A percentile compares a stretch with the other conserved stretches of the same genome.
These are phyloP conservation scores for Rugalucina vietnamica DNA, from an alignment of 2,888 invertebrate species.

Conservation along the genomic window DNA sequence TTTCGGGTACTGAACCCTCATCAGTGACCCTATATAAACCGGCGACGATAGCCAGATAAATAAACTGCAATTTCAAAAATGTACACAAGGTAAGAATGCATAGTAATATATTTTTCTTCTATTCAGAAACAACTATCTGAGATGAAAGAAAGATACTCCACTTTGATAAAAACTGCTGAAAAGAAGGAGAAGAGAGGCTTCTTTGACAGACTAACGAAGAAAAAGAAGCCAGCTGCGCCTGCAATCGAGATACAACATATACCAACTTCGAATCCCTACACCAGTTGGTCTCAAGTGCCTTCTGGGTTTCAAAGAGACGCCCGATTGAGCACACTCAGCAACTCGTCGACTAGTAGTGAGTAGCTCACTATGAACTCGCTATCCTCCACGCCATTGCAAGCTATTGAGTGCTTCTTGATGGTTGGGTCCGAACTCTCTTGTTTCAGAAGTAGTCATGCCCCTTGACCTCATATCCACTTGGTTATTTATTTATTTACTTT, in stretches of 20 bases:
- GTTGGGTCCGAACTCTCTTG: no score
- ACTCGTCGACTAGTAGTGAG: conserved; percentile 29
- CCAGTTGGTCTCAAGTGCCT: not conserved
- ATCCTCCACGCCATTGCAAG: no score
- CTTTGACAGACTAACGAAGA: conserved; percentile 8
- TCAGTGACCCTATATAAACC: no score
- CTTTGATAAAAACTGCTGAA: not conserved
- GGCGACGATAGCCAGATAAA: no score
- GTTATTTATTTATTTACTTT: no score
- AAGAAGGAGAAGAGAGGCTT: conserved; percentile 19
- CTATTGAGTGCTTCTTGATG: no score
- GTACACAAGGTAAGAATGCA: no score
- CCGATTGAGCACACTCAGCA: conserved; percentile 28
- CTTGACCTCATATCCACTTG: no score
- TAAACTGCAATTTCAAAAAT: no score
- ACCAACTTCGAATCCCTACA: not conserved
- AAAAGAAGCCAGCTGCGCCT: conserved; percentile 11
- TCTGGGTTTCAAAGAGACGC: not conserved
- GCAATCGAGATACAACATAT: conserved; percentile 27
- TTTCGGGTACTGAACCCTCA: no score
- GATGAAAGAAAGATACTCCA: conserved; percentile 12
- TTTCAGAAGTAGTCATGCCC: no score
- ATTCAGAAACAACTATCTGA: conserved; percentile 35
- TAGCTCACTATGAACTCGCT: no score
- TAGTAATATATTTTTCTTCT: conserved; percentile 9